These are phyloP conservation scores for Deroplatys truncata DNA, from an alignment of 2,888 invertebrate genomes.

Conservation along the genomic window DNA sequence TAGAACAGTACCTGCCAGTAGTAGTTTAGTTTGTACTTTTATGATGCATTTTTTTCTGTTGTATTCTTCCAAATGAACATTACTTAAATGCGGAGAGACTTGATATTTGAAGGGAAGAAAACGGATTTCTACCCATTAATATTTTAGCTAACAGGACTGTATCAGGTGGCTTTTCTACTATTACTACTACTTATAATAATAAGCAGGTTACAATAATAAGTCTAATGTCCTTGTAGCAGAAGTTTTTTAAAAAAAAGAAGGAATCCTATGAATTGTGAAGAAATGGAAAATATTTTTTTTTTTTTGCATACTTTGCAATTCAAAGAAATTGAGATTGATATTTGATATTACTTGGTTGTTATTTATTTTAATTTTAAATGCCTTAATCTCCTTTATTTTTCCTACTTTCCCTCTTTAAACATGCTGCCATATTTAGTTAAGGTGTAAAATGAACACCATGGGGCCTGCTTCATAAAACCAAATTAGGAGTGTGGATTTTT, in stretches of 20 bases:
- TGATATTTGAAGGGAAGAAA: neutral
- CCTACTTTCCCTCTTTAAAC: neutral
- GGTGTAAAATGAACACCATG: no score
- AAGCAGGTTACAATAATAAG: neutral
- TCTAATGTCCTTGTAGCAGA: neutral
- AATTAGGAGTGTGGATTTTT: no score
- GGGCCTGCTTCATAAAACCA: no score
- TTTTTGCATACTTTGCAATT: slow-evolving; percentile 5
- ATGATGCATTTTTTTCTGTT: neutral
- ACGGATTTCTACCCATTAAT: neutral
- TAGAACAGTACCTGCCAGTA: neutral
- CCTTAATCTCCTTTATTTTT: neutral
- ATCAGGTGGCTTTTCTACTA: slow-evolving; percentile 13
- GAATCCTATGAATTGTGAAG: slow-evolving; percentile 4
- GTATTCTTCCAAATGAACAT: neutral
- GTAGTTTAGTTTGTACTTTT: neutral
- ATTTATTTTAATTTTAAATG: neutral
- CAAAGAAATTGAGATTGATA: slow-evolving; percentile 11
- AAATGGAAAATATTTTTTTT: slow-evolving; percentile 6
- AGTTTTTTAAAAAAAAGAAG: neutral
- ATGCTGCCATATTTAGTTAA: neutral
- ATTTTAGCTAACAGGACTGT: neutral
- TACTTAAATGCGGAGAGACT: neutral
- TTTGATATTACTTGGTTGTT: neutral
- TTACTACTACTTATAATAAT: neutral